Evolutionary conservation across 1,140 invertebrate species (phyloP), one percentile per base, ranked within the genome.

Genomic region (Bombus waltoni): DNA sequence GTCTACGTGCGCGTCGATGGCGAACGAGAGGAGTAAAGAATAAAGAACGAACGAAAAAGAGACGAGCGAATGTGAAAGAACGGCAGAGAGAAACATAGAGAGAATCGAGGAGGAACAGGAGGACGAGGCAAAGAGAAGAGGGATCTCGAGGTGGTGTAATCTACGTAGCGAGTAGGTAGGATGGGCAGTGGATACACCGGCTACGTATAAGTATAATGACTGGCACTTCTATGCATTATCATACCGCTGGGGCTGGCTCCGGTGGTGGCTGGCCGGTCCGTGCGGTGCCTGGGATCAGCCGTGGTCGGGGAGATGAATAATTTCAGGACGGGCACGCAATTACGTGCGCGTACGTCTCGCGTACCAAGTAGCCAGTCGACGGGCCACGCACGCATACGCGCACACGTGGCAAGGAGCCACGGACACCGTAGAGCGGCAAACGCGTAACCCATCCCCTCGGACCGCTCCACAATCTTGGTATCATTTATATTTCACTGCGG

Each of bases 221-320:
- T 94, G 94, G 93, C 94, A 95, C 93, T 95, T 95, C 93, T 94
- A 95, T 95, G 93, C 94, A 95, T 95, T 95, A 95, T 94, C 94
- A 94, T 94, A 93, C 93, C 92, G 87, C 91, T 90, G 83, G 84
- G 84, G 91, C 88, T 88, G 89, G 85, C 89, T 90, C 88, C 83
- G 91, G 90, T 77, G 81, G 81, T 83, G 85, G 83, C 81, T 82
- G 89, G 74, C 82, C 86, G 87, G 82, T 68, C 85, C 70, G 83
- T 44, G 77, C 85, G 78, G 77, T 89, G 90, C 73, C 87, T 89
- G 92, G 89, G 89, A 91, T 91, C 90, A 91, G 89, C 68, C 92
- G 88, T 90, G 88, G 89, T 91, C 90, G 91, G 88, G 92, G 93
- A 94, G 94, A 95, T 95, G 94, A 95, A 95, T 95, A 95, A 95